These are phyloP conservation scores for Acanthosepion lycidas DNA, from an alignment of 2,888 invertebrate genomes.

Conservation along the genomic window DNA sequence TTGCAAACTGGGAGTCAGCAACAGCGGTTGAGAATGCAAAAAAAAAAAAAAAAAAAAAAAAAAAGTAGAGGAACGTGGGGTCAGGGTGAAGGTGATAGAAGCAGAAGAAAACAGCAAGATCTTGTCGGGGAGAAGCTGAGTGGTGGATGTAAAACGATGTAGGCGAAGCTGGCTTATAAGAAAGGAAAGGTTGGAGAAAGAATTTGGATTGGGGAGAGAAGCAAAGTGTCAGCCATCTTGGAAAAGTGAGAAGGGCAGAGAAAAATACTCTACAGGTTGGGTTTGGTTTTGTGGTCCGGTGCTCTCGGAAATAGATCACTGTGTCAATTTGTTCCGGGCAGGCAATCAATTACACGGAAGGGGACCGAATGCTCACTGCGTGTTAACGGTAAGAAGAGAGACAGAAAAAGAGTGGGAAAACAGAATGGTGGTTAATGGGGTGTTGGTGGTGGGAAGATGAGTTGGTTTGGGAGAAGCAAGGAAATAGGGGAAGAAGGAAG, in stretches of 20 bases:
- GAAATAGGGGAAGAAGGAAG: neutral
- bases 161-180: neutral
- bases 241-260: slow-evolving; percentile 11
- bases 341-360: neutral
- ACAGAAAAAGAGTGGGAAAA: neutral
- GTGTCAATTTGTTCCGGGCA: slow-evolving; percentile 8
- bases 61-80: neutral
- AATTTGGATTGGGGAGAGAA: neutral
- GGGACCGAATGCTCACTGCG: neutral
- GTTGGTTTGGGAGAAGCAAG: neutral
- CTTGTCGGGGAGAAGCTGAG: neutral
- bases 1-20: neutral
- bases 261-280: neutral
- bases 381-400: neutral
- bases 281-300: slow-evolving; percentile 18
- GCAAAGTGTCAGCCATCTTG: slow-evolving; percentile 11
- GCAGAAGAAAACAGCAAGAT: neutral
- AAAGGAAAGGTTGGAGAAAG: neutral
- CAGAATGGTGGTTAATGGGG: neutral
- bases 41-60: neutral
- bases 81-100: neutral
- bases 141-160: neutral
- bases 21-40: neutral
- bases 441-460: neutral
- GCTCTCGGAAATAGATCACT: neutral